phyloP scores from a whole-genome alignment of 2,797 vertebrate species.

The Acipenser ruthenus region DNA sequence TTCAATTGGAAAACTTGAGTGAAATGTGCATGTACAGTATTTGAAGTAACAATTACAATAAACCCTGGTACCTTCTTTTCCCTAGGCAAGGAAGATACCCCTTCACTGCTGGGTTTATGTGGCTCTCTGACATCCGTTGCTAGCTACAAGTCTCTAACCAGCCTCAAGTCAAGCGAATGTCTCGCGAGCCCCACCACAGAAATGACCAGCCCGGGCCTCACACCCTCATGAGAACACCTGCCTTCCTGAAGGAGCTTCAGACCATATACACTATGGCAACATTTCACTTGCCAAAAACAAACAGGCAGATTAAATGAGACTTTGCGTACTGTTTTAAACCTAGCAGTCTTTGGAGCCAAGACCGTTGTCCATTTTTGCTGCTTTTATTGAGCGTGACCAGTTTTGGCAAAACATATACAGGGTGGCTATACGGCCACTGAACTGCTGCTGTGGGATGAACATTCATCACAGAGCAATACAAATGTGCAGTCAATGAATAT shows the following conservation, averaged over 20 bases:
- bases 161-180: conserved; percentile 90
- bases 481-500: too few relatives aligned
- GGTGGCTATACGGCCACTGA: too few relatives aligned
- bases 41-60: too few relatives aligned
- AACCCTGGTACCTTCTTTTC: not conserved
- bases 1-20: too few relatives aligned
- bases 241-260: conserved; percentile 19
- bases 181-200: conserved; percentile 87
- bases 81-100: conserved; percentile 89
- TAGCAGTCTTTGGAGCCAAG: not conserved
- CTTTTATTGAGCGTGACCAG: not conserved
- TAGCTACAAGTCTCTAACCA: conserved; percentile 94
- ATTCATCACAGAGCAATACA: too few relatives aligned
- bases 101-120: conserved; percentile 84
- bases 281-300: conserved; percentile 16
- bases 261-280: conserved; percentile 22
- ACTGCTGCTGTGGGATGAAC: too few relatives aligned
- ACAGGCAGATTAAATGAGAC: conserved; percentile 1
- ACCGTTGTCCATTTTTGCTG: not conserved
- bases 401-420: too few relatives aligned
- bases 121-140: conserved; percentile 88
- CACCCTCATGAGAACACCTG: conserved; percentile 58
- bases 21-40: too few relatives aligned
- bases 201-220: conserved; percentile 82
- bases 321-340: not conserved